Evolutionary conservation across 2,797 vertebrate species (phyloP).

Genomic region (Squalus acanthias): DNA sequence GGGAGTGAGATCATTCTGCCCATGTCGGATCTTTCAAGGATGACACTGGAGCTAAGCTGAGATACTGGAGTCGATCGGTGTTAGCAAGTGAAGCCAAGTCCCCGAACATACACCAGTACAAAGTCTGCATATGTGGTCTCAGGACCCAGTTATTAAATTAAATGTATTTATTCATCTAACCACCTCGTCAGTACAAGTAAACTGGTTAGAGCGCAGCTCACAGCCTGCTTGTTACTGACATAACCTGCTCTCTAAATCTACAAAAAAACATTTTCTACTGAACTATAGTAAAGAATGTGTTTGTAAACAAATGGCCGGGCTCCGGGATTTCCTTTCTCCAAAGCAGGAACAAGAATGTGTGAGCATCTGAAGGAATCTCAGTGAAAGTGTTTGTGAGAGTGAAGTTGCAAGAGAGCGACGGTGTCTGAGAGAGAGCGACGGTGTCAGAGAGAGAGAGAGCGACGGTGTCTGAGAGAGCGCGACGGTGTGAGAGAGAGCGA

Average conservation of each 20-base stretch:
- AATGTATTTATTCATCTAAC: background rate
- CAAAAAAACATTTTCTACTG: background rate
- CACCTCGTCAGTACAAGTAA: background rate
- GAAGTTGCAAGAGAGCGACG: background rate
- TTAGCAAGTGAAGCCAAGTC: no score
- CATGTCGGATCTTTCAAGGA: background rate
- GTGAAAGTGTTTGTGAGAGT: background rate
- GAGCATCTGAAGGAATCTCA: no score
- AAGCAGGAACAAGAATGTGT: background rate
- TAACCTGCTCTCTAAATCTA: background rate
- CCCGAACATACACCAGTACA: background rate
- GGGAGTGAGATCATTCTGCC: background rate
- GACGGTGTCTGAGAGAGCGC: no score
- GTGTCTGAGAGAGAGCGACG: no score
- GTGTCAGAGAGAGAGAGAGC: no score
- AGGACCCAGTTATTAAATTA: background rate
- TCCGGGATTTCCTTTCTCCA: background rate
- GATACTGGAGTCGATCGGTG: no score
- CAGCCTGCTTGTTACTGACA: background rate
- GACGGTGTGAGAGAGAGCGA: no score
- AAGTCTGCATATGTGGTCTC: no score
- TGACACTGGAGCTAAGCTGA: background rate
- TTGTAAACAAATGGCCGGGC: background rate
- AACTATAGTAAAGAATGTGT: background rate
- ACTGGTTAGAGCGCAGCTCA: background rate